phyloP scores from a whole-genome alignment of 2,888 invertebrate species.

The Spilosoma lubricipeda region DNA sequence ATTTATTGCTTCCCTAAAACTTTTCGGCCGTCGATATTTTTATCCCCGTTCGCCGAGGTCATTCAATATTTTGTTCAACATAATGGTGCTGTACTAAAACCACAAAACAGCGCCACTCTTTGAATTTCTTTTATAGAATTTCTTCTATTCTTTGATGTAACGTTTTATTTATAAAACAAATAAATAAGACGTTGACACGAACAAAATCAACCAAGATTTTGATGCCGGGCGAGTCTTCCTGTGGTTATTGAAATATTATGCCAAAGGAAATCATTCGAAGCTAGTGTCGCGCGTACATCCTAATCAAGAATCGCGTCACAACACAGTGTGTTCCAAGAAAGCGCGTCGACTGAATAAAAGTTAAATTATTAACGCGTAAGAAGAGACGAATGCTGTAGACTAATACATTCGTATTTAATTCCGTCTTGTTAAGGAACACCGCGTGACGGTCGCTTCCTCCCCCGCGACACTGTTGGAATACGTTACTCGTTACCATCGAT shows the following conservation, averaged over 20 bases:
- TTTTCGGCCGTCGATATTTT: slow-evolving; percentile 74
- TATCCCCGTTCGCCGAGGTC: slow-evolving; percentile 64
- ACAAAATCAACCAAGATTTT: slow-evolving; percentile 51
- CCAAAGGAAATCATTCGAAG: slow-evolving; percentile 61
- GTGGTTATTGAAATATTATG: slow-evolving; percentile 65
- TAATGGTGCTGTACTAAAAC: slow-evolving; percentile 57
- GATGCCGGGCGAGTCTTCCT: slow-evolving; percentile 49
- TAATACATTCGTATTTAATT: slow-evolving; percentile 81
- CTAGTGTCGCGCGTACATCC: slow-evolving; percentile 57
- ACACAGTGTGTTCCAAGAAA: slow-evolving; percentile 69
- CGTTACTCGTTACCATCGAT: slow-evolving; percentile 58
- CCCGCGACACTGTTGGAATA: slow-evolving; percentile 74
- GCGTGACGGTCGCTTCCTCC: slow-evolving; percentile 80
- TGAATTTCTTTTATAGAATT: slow-evolving; percentile 65
- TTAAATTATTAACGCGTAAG: slow-evolving; percentile 75
- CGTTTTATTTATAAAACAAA: slow-evolving; percentile 56
- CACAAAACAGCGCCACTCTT: slow-evolving; percentile 61
- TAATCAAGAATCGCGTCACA: slow-evolving; percentile 77
- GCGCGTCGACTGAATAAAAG: slow-evolving; percentile 72
- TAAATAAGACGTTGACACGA: slow-evolving; percentile 61
- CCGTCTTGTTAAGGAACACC: slow-evolving; percentile 75
- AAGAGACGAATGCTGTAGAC: slow-evolving; percentile 60
- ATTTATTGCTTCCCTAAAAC: slow-evolving; percentile 81
- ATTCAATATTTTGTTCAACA: slow-evolving; percentile 72
- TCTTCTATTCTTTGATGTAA: slow-evolving; percentile 71